Conservation (phyloP, 2,113 vertebrate genomes). For the Ploceus nigricollis region DNA sequence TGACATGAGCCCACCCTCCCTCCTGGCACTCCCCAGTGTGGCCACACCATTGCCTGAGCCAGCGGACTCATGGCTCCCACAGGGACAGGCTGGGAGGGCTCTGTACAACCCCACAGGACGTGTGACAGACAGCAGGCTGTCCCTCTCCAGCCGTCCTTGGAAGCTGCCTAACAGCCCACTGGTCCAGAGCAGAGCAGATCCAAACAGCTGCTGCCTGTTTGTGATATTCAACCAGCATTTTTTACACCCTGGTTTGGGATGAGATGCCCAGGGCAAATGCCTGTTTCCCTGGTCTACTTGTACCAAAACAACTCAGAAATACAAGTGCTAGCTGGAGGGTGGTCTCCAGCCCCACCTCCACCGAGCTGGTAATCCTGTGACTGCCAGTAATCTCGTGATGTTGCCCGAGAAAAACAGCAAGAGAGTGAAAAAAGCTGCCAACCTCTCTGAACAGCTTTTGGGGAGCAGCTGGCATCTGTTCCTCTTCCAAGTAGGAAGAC, state of each 20-base stretch:
- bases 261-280: background rate
- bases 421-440: conserved; percentile 8
- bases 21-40: background rate
- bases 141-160: background rate
- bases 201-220: background rate
- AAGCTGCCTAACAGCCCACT: background rate
- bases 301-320: background rate
- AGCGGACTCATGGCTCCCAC: background rate
- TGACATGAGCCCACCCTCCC: background rate
- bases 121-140: background rate
- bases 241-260: background rate
- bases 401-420: background rate
- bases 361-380: background rate
- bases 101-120: background rate
- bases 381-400: background rate
- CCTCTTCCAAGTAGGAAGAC: conserved; percentile 87
- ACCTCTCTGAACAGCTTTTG: conserved; percentile 91
- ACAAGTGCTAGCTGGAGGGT: background rate
- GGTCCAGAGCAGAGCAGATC: background rate
- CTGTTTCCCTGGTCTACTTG: background rate
- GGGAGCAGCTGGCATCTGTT: conserved; percentile 82
- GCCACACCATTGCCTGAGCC: background rate
- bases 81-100: background rate
- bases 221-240: background rate
- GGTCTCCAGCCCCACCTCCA: background rate